Base-by-base conservation (phyloP, 2,113 vertebrate genomes). In the Procavia capensis region DNA sequence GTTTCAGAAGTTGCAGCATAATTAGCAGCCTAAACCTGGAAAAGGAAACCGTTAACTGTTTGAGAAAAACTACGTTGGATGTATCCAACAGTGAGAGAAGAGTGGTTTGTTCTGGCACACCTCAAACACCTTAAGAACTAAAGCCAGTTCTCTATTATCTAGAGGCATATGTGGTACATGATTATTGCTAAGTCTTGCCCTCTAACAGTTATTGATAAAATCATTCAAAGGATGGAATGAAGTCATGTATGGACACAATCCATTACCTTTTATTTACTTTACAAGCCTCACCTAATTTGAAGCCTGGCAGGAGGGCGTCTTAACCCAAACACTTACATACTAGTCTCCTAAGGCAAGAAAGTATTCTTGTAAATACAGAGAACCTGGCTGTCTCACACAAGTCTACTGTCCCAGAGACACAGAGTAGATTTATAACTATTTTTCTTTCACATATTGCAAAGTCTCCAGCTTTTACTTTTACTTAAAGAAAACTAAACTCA, bases 251-350 rank as follows among this genome's bases (percentile, higher is more conserved):
- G 94, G 95, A 97, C 93, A 97, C 93, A 97, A 93, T 63, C 93
- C 96, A 96, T 97, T 97, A 84, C 97, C 88, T 94, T 93, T 93
- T 97, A 96, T 97, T 96, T 96, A 88, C 96, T 97, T 93, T 95
- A 88, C 83, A 50, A 96, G 96, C 81, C 94, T 96, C 94, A 97
- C 93, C 94, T 96, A 96, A 97, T 97, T 96, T 96, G 93, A 94
- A 96, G 80, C 91, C 91, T 91, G 59, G 96, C 91, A 85, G 97
- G 96, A 94, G 96, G 94, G 93, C 31, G 43, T 47, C 95, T 95
- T 31, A 97, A 91, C 80, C 74, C 94, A 97, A 95, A 97, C 95
- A 94, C 85, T 80, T 59, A 31, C 81, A 88, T 29, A 50, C 61
- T 47, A 3, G 88, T 88, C 94, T 97, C 57, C 94, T 75, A 34